Conservation (phyloP, 2,797 vertebrate genomes). For the Vipera latastei region DNA sequence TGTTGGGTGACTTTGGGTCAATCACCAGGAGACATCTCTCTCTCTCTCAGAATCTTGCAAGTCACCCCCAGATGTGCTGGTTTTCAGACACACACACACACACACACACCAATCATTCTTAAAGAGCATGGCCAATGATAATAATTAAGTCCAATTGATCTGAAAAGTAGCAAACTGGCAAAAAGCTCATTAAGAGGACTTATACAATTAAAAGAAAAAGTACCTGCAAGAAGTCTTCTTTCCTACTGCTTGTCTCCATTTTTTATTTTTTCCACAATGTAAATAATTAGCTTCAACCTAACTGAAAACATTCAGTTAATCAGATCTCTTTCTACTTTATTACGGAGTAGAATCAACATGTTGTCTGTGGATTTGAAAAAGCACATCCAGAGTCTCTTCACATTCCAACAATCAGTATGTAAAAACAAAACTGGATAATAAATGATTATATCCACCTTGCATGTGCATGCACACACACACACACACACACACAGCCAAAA, state of each 20-base stretch:
- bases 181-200: not conserved
- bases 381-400: not conserved
- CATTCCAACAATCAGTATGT: not conserved
- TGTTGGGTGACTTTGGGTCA: no score
- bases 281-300: not conserved
- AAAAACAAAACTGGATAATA: not conserved
- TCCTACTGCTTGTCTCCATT: not conserved
- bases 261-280: not conserved
- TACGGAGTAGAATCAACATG: not conserved
- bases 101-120: not conserved
- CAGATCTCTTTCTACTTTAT: not conserved
- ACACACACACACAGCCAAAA: not conserved
- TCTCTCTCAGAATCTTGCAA: not conserved
- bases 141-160: not conserved
- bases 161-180: not conserved
- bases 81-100: not conserved
- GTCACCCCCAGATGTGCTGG: not conserved
- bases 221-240: not conserved
- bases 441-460: not conserved
- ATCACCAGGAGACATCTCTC: no score
- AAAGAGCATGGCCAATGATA: not conserved
- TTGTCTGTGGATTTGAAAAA: not conserved
- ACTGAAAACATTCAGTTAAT: not conserved
- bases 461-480: accelerated
- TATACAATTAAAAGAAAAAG: not conserved